Conservation (phyloP, 2,888 invertebrate genomes). For the Malthinus seriepunctatus region DNA sequence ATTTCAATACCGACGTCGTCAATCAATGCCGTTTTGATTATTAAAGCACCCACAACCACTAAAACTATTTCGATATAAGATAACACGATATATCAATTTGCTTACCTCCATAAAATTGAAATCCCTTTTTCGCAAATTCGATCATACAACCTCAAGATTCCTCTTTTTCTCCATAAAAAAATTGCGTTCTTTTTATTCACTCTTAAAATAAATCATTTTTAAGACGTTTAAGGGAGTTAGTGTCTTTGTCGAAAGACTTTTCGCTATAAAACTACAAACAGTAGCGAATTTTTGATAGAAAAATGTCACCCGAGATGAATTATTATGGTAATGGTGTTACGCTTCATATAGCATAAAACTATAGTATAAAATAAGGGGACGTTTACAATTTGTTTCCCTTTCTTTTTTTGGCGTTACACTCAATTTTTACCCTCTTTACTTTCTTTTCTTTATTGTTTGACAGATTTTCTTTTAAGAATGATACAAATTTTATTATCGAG, state of each 20-base stretch:
- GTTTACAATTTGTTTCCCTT: conserved; percentile 18
- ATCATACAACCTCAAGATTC: not conserved
- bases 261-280: conserved; percentile 32
- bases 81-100: too few species aligned
- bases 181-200: conserved; percentile 11
- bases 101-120: too few species aligned
- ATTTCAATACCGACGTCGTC: too few species aligned
- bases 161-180: conserved; percentile 5
- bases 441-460: too few species aligned
- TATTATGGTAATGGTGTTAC: conserved; percentile 36
- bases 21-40: too few species aligned
- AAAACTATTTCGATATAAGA: too few species aligned
- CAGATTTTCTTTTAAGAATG: too few species aligned
- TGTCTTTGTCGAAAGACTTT: conserved; percentile 29
- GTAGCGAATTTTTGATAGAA: conserved; percentile 32
- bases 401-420: not conserved
- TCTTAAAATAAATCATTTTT: conserved; percentile 25
- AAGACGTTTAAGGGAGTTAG: conserved; percentile 27
- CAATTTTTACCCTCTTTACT: conserved; percentile 14
- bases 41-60: too few species aligned
- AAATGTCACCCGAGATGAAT: conserved; percentile 35
- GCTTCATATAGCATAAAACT: conserved; percentile 38
- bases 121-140: not conserved
- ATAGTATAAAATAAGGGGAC: conserved; percentile 16
- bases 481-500: too few species aligned